Base-by-base conservation (phyloP, 1,140 invertebrate genomes). In the Teleogryllus occipitalis region DNA sequence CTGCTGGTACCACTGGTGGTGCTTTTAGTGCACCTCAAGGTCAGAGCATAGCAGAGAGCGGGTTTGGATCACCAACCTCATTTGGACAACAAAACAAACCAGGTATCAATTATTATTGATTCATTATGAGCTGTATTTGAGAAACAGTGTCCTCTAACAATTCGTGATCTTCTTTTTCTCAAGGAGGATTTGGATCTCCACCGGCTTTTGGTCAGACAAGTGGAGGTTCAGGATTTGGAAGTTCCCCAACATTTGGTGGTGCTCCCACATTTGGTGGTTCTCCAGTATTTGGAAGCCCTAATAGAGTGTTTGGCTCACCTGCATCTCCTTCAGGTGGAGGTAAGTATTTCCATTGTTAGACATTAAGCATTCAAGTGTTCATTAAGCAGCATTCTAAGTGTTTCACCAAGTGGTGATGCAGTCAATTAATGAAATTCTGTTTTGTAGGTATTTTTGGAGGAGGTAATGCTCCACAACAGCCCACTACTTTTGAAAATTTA, bases 401-500 rank as follows among this genome's bases (percentile, higher is more conserved):
- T 39, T 39, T 39, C 27, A 39, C 27, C 27, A 39, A 39, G 27
- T 39, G 5, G 1, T 39, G 5, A 5, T 39, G 27, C 5, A 39
- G 27, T 39, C 27, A 39, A 39, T 39, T 39, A 39, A 39, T 39
- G 27, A 39, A 39, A 39, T 39, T 39, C 10, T 65, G 3, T 65
- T 18, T 65, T 65, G 2, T 18, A 47, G 14, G 76, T 18, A 47
- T 77, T 54, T 49, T 49, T 79, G 18, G 39, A 39, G 78, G 73
- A 22, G 78, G 78, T n/a, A 39, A 12, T 8, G 8, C 72, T 47
- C 49, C 83, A 48, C 83, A 85, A n/a, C 82, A 85, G n/a, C 85
- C 87, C 77, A 87, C 87, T 22, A 86, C 87, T 8, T 90, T 90
- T 85, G 89, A 89, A 80, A 88, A 87, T 80, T 82, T 90, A 39